These are phyloP conservation scores for Linurgus olivaceus DNA, from an alignment of 2,797 vertebrate species.

Conservation along the genomic window DNA sequence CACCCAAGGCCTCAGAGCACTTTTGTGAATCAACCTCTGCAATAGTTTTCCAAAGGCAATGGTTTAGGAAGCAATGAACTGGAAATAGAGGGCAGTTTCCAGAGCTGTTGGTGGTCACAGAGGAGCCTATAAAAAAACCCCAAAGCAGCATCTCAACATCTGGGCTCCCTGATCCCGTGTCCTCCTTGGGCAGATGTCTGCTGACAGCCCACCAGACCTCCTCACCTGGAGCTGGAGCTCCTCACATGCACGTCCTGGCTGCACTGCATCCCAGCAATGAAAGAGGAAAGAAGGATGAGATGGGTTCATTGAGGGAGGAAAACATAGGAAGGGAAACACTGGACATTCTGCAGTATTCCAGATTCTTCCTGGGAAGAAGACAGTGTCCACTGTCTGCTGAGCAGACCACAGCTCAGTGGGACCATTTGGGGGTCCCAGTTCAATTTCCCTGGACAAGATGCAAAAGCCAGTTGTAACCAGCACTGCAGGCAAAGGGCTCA, in stretches of 20 bases:
- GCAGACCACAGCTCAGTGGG: background rate
- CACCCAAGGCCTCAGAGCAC: slow-evolving; percentile 28
- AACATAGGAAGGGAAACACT: rapidly evolving
- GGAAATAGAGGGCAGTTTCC: background rate
- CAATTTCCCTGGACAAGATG: background rate
- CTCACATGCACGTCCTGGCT: rapidly evolving
- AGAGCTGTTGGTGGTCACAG: background rate
- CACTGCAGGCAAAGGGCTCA: background rate
- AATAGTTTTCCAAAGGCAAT: background rate
- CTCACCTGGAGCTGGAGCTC: background rate
- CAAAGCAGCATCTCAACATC: rapidly evolving
- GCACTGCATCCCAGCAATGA: rapidly evolving
- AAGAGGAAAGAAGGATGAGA: background rate
- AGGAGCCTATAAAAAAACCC: background rate
- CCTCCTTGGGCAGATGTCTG: background rate
- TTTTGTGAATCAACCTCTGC: slow-evolving; percentile 34
- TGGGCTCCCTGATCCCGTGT: rapidly evolving
- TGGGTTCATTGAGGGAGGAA: background rate
- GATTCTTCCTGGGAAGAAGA: background rate
- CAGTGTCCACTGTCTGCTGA: background rate
- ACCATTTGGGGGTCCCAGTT: background rate
- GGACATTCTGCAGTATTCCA: background rate
- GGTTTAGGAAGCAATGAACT: background rate
- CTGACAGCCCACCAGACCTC: background rate
- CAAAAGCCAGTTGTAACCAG: background rate